Evolutionary conservation across 2,888 invertebrate species (phyloP), one percentile per base, ranked within the genome.

Genomic region (Drosophila pullipes): DNA sequence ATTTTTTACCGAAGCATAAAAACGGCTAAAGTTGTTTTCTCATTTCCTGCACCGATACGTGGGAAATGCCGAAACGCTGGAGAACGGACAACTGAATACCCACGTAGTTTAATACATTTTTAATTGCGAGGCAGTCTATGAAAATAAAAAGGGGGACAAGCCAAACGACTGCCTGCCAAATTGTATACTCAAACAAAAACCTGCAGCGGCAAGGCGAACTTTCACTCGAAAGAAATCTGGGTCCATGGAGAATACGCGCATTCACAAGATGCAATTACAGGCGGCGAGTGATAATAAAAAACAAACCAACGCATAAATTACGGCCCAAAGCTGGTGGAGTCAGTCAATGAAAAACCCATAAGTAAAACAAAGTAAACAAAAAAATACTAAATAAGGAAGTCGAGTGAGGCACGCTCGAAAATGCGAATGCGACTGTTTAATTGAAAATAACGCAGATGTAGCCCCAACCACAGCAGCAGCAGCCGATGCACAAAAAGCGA

Each of bases 361-460:
- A 47, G 9, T 44, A 50, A 69, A 62, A 61, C 62, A 75, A 68
- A 64, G 59, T 47, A 72, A 67, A 54, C 52, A 39, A 53, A 73
- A 35, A 53, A 60, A 59, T 39, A 63, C 85, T 90, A 39, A 85
- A 81, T 85, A 86, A 90, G 85, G 90, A 86, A 88, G 83, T 88
- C 47, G 73, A 70, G 47, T 74, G 72, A 55, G 79, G 84, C 82
- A 84, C 82, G 76, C 66, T 79, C 58, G 69, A 72, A 81, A 81
- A 78, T 78, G 78, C 80, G 64, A 81, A 49, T 67, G 37, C 62
- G 52, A 61, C 61, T 74, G 74, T 52, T 84, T 84, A 87, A 84
- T 85, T 89, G 81, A 85, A 85, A 76, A 68, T 69, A 74, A 59
- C 62, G 55, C 53, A 64, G 44, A 55, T 31, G 39, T 18, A 4